Evolutionary conservation across 1,140 invertebrate species (phyloP), one percentile per base, ranked within the genome.

Genomic region (Orius laevigatus): DNA sequence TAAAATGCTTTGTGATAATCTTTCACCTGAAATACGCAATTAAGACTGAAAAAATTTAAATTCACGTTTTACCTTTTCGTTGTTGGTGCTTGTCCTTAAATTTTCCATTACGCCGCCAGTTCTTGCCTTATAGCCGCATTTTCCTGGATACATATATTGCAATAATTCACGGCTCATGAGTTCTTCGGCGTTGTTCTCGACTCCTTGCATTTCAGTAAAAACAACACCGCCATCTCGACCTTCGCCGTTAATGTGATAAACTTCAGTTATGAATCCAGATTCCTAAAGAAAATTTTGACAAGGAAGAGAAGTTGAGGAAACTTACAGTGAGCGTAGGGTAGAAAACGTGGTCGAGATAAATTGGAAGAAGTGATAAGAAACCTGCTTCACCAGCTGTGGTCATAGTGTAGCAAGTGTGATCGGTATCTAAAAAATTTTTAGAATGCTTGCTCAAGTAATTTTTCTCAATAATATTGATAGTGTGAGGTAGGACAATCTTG

Each of bases 201-300:
- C 58, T 15, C 79, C 79, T 61, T 49, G 47, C 83, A 93, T 91
- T 69, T 95, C 89, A 64, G 83, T 88, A 62, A 94, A 95, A 1
- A 93, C 87, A 20, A 93, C 84, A 31, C 91, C 91, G 31, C 79
- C 84, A 72, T 95, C 79, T 56, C 87, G 76, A 2, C 88, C 91
- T 52, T 86, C 74, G 3, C 76, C 79, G 60, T 82, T 87, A 41
- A 94, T 73, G 62, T 94, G 89, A 66, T 95, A 85, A 1, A 95
- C 86, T 69, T 95, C 90, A 11, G 89, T 94, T 9, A 77, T 64
- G 66, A 79, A 95, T 1, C 72, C 84, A 57, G 78, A 68, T 55
- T 89, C 78, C 80, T 81, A 45, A 15, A 60, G 40, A 53, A 40
- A 25, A 50, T 12, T 12, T n/a, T 38, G 10, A 38, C 3, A 3